These are phyloP conservation scores for Pseudomyrmex gracilis DNA, from an alignment of 1,140 invertebrate species.

Conservation along the genomic window DNA sequence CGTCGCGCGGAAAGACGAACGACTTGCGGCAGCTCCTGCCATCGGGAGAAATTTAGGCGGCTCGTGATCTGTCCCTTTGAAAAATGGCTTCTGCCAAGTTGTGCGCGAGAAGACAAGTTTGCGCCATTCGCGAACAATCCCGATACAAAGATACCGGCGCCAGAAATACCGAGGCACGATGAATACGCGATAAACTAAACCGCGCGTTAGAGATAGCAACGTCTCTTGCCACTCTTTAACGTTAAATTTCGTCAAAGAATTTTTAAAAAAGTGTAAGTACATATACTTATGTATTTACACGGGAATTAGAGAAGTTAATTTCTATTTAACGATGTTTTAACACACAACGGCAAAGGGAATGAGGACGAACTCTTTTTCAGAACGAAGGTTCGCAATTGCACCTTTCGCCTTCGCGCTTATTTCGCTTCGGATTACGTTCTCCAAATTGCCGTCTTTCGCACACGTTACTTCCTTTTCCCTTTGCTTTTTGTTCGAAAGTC, in stretches of 20 bases:
- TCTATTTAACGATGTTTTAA: background rate
- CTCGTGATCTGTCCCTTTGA: slow-evolving; percentile 49
- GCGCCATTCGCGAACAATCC: background rate
- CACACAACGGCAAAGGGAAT: background rate
- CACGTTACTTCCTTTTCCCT: slow-evolving; percentile 20
- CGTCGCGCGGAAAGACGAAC: slow-evolving; percentile 12
- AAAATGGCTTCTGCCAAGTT: slow-evolving; percentile 41
- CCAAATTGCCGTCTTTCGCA: slow-evolving; percentile 53
- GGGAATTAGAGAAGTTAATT: background rate
- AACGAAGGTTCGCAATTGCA: slow-evolving; percentile 13
- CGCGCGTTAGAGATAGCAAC: no score
- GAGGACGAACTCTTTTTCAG: background rate
- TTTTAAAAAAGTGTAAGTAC: no score
- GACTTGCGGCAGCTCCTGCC: background rate
- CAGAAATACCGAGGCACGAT: no score
- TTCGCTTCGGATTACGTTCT: slow-evolving; percentile 41
- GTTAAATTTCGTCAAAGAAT: no score
- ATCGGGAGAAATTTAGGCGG: slow-evolving; percentile 28
- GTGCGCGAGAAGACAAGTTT: background rate
- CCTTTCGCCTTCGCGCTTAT: slow-evolving; percentile 35
- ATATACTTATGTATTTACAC: no score
- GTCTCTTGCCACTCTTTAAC: no score
- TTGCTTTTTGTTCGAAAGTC: slow-evolving; percentile 35
- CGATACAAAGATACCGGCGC: slow-evolving; percentile 13
- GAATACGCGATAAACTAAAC: background rate